A percentile compares a stretch with the other conserved stretches of the same genome.
phyloP scores from a whole-genome alignment of 2,888 invertebrate genomes.

The Ptychoptera albimana region DNA sequence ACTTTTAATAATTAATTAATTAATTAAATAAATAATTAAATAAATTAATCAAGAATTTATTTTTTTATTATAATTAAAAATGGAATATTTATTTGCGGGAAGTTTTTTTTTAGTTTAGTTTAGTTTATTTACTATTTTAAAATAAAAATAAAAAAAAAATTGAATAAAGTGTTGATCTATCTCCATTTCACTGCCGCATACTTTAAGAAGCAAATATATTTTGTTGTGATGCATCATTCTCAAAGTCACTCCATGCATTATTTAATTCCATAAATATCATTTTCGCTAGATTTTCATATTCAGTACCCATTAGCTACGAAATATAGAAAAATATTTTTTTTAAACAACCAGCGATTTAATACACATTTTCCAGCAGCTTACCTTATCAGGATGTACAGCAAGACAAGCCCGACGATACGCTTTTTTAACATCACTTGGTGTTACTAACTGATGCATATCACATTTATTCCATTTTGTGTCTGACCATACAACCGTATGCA shows the following conservation, averaged over 20 bases:
- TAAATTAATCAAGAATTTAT: too few species aligned
- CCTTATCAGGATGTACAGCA: slow-evolving; percentile 98
- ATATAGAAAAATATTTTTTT: slow-evolving; percentile 20
- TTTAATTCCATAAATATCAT: slow-evolving; percentile 97
- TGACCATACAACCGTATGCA: slow-evolving; percentile 87
- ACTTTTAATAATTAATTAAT: too few species aligned
- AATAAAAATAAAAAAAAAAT: too few species aligned
- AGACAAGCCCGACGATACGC: slow-evolving; percentile 89
- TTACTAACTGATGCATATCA: slow-evolving; percentile 89
- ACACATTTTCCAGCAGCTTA: slow-evolving; percentile 29
- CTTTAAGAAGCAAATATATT: slow-evolving; percentile 42
- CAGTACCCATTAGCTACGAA: slow-evolving; percentile 82
- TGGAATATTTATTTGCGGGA: too few species aligned
- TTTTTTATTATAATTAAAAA: too few species aligned
- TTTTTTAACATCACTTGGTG: slow-evolving; percentile 87
- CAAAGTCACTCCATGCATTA: slow-evolving; percentile 97
- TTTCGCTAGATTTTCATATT: slow-evolving; percentile 86
- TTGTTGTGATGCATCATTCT: slow-evolving; percentile 68
- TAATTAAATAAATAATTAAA: too few species aligned
- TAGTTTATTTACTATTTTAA: too few species aligned
- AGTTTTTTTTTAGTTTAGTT: too few species aligned
- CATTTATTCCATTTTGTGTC: slow-evolving; percentile 85
- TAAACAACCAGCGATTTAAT: neutral
- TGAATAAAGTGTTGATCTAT: too few species aligned
- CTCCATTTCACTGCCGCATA: too few species aligned